Evolutionary conservation across 2,888 invertebrate species (phyloP).

Genomic region (Sthenelais limicola): DNA sequence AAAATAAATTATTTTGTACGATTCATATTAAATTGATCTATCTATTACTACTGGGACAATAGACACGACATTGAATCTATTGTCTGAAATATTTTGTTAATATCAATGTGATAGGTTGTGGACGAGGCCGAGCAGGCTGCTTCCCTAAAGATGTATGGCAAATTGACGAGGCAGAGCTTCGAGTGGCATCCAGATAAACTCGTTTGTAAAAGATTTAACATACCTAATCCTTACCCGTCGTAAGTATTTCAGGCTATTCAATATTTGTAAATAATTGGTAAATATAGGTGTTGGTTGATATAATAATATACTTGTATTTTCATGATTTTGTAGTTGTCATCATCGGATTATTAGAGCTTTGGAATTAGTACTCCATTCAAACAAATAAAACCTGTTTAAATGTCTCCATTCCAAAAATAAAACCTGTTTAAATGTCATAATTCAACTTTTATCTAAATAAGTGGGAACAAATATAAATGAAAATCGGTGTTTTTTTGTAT

Average conservation of each 20-base stretch:
- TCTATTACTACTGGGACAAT: no score
- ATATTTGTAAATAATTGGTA: background rate
- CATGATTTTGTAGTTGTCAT: no score
- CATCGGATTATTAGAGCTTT: no score
- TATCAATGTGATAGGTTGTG: no score
- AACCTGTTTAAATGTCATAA: no score
- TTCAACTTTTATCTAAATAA: background rate
- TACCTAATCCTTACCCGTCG: conserved; percentile 86
- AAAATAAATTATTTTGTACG: no score
- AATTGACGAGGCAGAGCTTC: conserved; percentile 78
- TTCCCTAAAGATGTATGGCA: conserved; percentile 83
- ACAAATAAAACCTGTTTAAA: no score
- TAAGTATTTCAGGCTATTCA: conserved; percentile 48
- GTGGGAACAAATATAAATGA: background rate
- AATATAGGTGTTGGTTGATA: background rate
- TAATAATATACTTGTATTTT: background rate
- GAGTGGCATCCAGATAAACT: conserved; percentile 88
- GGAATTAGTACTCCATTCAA: no score
- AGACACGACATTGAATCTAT: no score
- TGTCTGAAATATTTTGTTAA: no score
- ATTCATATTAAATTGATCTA: no score
- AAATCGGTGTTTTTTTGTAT: conserved; percentile 31
- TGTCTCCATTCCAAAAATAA: no score
- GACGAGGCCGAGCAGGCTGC: conserved; percentile 81
- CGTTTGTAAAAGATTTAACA: conserved; percentile 93